Evolutionary conservation across 2,797 vertebrate species (phyloP).

Genomic region (Mareca strepera): DNA sequence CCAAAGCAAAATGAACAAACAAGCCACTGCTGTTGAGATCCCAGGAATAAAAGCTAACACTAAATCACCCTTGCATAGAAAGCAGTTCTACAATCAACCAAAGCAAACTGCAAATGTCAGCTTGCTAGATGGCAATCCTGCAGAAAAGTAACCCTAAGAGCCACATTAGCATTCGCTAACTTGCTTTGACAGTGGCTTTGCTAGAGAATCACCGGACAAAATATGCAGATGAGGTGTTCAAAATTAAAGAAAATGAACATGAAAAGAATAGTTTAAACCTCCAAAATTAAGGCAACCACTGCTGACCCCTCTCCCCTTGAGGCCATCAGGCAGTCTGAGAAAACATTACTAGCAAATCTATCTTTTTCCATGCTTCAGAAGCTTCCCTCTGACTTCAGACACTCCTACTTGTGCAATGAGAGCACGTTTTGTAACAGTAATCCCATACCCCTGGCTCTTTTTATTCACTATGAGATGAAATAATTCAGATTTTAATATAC

Average conservation of each 20-base stretch:
- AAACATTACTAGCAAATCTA: not conserved
- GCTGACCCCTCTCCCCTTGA: not conserved
- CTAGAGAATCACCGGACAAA: not conserved
- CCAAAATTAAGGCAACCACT: not conserved
- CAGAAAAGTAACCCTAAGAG: conserved; percentile 16
- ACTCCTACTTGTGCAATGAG: not conserved
- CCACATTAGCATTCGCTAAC: not conserved
- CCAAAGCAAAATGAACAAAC: not conserved
- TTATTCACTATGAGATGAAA: not conserved
- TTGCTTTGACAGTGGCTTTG: conserved; percentile 26
- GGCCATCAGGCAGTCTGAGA: not conserved
- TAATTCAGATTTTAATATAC: not conserved
- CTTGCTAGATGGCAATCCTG: conserved; percentile 24
- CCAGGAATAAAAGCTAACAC: conserved; percentile 10
- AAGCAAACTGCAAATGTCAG: conserved; percentile 51
- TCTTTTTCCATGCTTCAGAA: not conserved
- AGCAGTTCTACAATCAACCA: not conserved
- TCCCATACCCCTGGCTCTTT: not conserved
- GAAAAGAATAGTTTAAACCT: not conserved
- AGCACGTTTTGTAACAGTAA: not conserved
- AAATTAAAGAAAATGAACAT: not conserved
- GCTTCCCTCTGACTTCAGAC: not conserved
- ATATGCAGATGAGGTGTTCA: not conserved
- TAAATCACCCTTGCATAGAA: not conserved
- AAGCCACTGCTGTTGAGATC: not conserved